These are phyloP conservation scores for Polymixis flavicincta DNA, from an alignment of 2,888 invertebrate genomes.

Conservation along the genomic window DNA sequence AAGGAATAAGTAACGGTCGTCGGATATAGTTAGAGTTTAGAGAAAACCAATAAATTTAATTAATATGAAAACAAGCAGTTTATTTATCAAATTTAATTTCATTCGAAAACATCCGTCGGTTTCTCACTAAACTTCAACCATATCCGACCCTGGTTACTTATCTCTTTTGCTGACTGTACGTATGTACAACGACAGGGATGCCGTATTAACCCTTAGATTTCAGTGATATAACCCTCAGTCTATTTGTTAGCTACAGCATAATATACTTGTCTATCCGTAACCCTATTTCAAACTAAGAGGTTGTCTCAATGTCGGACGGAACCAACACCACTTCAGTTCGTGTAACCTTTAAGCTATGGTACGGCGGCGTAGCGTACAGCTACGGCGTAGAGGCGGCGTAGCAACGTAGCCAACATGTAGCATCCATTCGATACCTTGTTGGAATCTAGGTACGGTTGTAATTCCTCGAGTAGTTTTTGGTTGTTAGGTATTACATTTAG, in stretches of 20 bases:
- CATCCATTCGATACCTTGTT: conserved; percentile 35
- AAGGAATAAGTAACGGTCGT: no score
- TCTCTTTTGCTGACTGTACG: no score
- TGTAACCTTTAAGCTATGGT: conserved; percentile 55
- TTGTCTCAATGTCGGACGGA: conserved; percentile 31
- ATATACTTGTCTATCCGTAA: conserved; percentile 10
- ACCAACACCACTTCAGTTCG: conserved; percentile 43
- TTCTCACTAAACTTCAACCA: no score
- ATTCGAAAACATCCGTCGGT: no score
- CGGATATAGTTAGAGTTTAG: no score
- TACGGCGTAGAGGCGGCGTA: conserved; percentile 42
- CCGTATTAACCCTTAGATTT: neutral
- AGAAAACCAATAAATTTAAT: no score
- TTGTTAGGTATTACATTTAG: neutral
- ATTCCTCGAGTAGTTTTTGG: conserved; percentile 19
- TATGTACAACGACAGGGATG: neutral
- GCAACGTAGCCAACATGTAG: conserved; percentile 28
- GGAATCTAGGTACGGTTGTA: conserved; percentile 17
- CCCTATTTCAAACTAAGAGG: conserved; percentile 14
- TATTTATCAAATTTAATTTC: no score
- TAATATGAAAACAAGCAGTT: no score
- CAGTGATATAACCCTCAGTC: neutral
- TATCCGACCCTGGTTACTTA: no score
- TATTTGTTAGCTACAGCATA: conserved; percentile 8
- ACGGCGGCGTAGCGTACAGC: conserved; percentile 54